These are phyloP conservation scores for Mustela lutreola DNA, from an alignment of 2,113 vertebrate species.

Conservation along the genomic window DNA sequence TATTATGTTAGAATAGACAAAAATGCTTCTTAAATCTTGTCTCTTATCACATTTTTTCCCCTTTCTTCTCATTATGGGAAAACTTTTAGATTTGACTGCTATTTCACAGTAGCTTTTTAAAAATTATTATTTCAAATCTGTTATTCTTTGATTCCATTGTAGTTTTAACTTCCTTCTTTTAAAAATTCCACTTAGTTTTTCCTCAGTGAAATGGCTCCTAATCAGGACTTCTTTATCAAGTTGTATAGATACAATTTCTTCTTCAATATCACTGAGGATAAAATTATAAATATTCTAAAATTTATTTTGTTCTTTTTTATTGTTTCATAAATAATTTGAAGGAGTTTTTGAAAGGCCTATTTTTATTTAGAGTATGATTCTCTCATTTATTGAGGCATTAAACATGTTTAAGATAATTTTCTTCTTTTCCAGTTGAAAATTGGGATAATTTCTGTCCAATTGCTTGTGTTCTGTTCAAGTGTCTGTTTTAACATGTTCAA, in stretches of 20 bases:
- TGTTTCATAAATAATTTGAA: conserved; percentile 33
- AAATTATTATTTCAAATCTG: not conserved
- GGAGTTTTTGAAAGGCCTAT: not conserved
- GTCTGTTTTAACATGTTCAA: not conserved
- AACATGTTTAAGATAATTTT: not conserved
- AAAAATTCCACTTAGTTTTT: not conserved
- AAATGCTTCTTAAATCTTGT: not conserved
- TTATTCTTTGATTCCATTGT: not conserved
- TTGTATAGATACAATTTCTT: not conserved
- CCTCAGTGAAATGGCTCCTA: not conserved
- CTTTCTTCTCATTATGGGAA: not conserved
- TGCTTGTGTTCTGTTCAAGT: not conserved
- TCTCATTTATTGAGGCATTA: not conserved
- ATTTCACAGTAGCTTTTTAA: not conserved
- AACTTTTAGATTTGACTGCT: not conserved
- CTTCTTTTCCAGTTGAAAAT: not conserved
- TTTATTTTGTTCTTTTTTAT: not conserved
- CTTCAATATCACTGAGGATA: conserved; percentile 4
- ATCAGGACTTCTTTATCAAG: not conserved
- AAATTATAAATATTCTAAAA: conserved; percentile 28
- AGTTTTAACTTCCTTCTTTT: conserved; percentile 7
- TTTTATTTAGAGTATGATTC: conserved; percentile 5
- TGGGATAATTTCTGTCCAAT: not conserved
- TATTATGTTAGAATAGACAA: not conserved
- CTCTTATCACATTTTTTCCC: not conserved